Evolutionary conservation across 2,888 invertebrate species (phyloP).

Genomic region (Anodontia alba): DNA sequence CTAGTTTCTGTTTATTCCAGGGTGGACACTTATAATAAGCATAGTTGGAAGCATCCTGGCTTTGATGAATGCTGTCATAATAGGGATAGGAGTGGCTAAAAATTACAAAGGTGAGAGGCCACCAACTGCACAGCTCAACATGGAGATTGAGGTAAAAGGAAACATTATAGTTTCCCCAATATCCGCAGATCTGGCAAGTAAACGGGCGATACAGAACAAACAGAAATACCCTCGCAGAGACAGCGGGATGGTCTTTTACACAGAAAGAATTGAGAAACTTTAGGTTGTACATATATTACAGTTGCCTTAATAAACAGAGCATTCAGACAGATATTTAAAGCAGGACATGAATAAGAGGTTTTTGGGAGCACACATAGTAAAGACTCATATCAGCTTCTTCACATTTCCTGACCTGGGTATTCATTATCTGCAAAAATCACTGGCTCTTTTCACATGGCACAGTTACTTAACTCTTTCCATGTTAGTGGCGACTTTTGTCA

Average conservation of each 20-base stretch:
- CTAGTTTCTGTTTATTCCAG: constrained; percentile 2
- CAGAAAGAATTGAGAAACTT: not conserved
- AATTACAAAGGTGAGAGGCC: not conserved
- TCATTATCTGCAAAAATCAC: too few relatives aligned
- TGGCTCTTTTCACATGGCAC: too few relatives aligned
- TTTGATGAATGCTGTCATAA: constrained; percentile 40
- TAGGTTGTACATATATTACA: not conserved
- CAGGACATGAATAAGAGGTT: too few relatives aligned
- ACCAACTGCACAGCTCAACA: not conserved
- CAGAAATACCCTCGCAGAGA: not conserved
- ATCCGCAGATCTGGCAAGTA: not conserved
- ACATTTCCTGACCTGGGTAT: too few relatives aligned
- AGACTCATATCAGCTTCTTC: too few relatives aligned
- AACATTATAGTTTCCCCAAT: not conserved
- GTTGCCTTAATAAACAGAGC: too few relatives aligned
- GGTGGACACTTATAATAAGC: constrained; percentile 52
- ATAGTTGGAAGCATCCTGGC: constrained; percentile 39
- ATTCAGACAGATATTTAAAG: too few relatives aligned
- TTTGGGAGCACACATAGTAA: too few relatives aligned
- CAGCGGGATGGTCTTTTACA: not conserved
- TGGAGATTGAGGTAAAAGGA: not conserved
- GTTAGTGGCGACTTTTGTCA: too few relatives aligned
- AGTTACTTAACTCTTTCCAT: too few relatives aligned
- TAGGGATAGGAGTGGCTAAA: constrained; percentile 28
- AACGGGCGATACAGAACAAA: not conserved